Conservation (phyloP, 2,888 invertebrate genomes). For the Acronicta alni region DNA sequence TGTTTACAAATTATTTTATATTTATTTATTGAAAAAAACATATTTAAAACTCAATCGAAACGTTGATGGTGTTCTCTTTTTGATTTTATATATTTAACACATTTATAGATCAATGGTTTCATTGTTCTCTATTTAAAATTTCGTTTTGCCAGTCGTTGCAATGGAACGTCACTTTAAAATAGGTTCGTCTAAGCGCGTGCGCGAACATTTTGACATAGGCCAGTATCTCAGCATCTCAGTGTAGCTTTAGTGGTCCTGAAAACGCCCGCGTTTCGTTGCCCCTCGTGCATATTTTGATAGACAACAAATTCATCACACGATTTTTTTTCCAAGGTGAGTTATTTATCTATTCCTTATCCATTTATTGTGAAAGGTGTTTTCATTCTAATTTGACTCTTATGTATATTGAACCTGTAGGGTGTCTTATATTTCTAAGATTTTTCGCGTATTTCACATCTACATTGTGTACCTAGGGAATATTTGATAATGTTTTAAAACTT, state of each 20-base stretch:
- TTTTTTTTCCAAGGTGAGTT: slow-evolving; percentile 48
- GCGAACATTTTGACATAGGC: slow-evolving; percentile 65
- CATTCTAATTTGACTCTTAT: background rate
- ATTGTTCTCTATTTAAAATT: background rate
- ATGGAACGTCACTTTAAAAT: slow-evolving; percentile 49
- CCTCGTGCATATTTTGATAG: slow-evolving; percentile 20
- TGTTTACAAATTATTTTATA: background rate
- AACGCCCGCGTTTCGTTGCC: slow-evolving; percentile 39
- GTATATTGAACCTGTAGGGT: background rate
- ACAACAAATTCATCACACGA: slow-evolving; percentile 39
- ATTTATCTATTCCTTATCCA: background rate
- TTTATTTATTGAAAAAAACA: background rate
- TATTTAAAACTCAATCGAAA: no score
- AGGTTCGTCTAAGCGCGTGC: slow-evolving; percentile 64
- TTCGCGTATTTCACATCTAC: slow-evolving; percentile 1
- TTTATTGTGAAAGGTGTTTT: background rate
- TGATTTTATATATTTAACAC: background rate
- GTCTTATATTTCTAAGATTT: no score
- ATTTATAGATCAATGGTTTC: background rate
- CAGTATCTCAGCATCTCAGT: slow-evolving; percentile 61
- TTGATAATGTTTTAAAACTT: no score
- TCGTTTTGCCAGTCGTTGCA: slow-evolving; percentile 24
- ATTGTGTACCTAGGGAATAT: slow-evolving; percentile 1
- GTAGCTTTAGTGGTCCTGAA: slow-evolving; percentile 49
- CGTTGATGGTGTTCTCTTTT: background rate